Conservation (phyloP, 2,113 vertebrate genomes). For the Benitochromis conjunctus region DNA sequence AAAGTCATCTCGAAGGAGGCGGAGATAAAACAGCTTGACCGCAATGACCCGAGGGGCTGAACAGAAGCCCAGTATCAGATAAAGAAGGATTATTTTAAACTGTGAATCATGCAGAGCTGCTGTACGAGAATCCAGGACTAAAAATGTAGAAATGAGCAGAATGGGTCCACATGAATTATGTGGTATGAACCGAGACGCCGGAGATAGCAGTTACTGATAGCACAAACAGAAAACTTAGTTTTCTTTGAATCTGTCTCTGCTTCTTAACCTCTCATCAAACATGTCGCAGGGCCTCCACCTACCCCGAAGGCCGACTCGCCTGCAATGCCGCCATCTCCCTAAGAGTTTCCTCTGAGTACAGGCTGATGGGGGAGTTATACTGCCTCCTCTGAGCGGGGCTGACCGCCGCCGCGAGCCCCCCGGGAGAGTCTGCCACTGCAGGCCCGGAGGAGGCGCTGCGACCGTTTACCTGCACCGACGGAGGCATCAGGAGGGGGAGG, state of each 20-base stretch:
- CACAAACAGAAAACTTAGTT: accelerated
- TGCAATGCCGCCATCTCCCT: slow-evolving; percentile 89
- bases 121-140: background rate
- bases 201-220: background rate
- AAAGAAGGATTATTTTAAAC: background rate
- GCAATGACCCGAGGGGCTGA: background rate
- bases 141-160: background rate
- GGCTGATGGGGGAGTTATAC: slow-evolving; percentile 94
- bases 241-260: background rate
- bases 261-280: background rate
- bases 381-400: slow-evolving; percentile 77
- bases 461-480: slow-evolving; percentile 67
- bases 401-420: slow-evolving; percentile 38
- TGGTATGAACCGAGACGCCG: background rate
- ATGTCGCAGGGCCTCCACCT: slow-evolving; percentile 70
- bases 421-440: slow-evolving; percentile 57
- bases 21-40: background rate
- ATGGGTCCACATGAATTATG: accelerated
- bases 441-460: slow-evolving; percentile 42
- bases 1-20: background rate
- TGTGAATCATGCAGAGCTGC: background rate
- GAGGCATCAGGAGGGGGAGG: slow-evolving; percentile 31
- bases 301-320: slow-evolving; percentile 82
- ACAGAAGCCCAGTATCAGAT: background rate
- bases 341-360: slow-evolving; percentile 92